Evolutionary conservation across 2,888 invertebrate species (phyloP).

Genomic region (Drosophila cognata): DNA sequence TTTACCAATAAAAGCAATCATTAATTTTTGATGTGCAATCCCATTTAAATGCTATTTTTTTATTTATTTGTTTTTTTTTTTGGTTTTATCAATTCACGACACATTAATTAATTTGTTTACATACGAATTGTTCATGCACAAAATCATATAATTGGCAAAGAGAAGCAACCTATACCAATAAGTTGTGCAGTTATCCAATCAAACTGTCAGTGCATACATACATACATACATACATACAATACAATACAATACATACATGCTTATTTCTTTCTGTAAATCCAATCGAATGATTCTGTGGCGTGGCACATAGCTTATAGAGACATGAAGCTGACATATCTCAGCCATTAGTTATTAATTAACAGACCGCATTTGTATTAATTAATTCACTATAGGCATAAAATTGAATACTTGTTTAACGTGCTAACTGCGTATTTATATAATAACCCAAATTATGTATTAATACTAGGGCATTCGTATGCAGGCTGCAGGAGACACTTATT

Average conservation of each 20-base stretch:
- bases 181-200: conserved; percentile 7
- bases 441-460: conserved; percentile 38
- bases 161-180: conserved; percentile 21
- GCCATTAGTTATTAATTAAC: conserved; percentile 70
- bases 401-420: conserved; percentile 36
- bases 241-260: conserved; percentile 9
- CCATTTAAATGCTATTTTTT: conserved; percentile 1
- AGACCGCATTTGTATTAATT: conserved; percentile 60
- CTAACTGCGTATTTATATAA: conserved; percentile 15
- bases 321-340: conserved; percentile 48
- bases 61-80: conserved; percentile 2
- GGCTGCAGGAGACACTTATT: conserved; percentile 39
- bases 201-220: conserved; percentile 27
- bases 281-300: conserved; percentile 15
- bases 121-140: conserved; percentile 45
- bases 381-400: conserved; percentile 33
- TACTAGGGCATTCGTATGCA: conserved; percentile 17
- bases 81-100: conserved; percentile 20
- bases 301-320: conserved; percentile 3
- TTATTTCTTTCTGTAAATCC: conserved; percentile 14
- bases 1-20: conserved; percentile 19
- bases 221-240: not conserved
- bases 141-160: conserved; percentile 36
- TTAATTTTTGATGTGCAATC: conserved; percentile 40
- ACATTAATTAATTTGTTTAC: conserved; percentile 57